phyloP scores from a whole-genome alignment of 2,113 vertebrate genomes.

The Tachysurus fulvidraco region DNA sequence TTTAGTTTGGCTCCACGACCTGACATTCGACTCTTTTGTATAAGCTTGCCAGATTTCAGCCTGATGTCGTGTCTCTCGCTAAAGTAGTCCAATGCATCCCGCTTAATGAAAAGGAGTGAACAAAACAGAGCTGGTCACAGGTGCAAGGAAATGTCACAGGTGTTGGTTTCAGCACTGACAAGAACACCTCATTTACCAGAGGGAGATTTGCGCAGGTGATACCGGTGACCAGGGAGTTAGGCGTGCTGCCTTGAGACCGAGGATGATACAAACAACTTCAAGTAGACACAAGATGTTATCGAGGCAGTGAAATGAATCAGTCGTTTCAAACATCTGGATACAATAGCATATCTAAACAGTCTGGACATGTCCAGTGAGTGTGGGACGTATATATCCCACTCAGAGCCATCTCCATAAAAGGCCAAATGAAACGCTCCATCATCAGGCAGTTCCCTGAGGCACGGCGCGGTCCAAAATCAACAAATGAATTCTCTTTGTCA shows the following conservation, averaged over 20 bases:
- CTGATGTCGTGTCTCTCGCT: conserved; percentile 22
- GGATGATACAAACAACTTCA: not conserved
- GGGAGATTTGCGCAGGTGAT: conserved; percentile 37
- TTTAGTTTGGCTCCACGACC: conserved; percentile 34
- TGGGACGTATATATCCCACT: conserved; percentile 2
- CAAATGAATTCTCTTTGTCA: not conserved
- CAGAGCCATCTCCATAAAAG: conserved; percentile 43
- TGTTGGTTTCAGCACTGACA: conserved; percentile 60
- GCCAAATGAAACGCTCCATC: conserved; percentile 35
- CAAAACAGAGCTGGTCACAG: conserved; percentile 57
- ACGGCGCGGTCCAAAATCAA: conserved; percentile 34
- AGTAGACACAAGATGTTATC: conserved; percentile 1
- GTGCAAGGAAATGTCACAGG: conserved; percentile 60
- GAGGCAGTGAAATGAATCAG: not conserved
- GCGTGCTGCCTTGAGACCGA: not conserved
- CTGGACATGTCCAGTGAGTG: conserved; percentile 24
- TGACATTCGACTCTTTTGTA: conserved; percentile 36
- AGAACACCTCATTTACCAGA: conserved; percentile 56
- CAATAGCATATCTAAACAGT: conserved; percentile 39
- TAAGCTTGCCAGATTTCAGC: conserved; percentile 20
- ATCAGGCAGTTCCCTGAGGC: conserved; percentile 6
- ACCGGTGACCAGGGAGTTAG: not conserved
- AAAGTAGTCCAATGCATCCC: conserved; percentile 24
- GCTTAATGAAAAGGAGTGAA: conserved; percentile 44
- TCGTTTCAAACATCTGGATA: conserved; percentile 27